Evolutionary conservation across 2,113 vertebrate species (phyloP).

Genomic region (Eretmochelys imbricata): DNA sequence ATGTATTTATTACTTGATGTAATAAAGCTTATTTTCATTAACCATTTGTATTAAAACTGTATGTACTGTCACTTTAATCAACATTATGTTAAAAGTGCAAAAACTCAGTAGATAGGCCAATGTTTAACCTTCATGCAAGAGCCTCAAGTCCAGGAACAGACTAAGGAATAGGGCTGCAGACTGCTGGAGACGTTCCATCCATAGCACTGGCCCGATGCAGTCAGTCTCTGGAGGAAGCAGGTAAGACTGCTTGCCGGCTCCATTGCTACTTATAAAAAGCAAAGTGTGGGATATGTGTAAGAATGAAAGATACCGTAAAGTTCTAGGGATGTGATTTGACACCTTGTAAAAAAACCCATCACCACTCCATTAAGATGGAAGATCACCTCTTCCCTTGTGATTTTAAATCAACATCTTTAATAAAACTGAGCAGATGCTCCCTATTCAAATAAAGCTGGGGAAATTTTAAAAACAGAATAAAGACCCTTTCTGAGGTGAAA

Average conservation of each 20-base stretch:
- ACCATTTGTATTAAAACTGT: constrained; percentile 70
- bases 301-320: not conserved
- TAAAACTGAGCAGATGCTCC: not conserved
- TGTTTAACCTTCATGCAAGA: not conserved
- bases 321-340: not conserved
- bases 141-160: not conserved
- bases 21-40: constrained; percentile 99
- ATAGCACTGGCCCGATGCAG: accelerated
- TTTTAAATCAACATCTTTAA: not conserved
- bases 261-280: not conserved
- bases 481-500: not conserved
- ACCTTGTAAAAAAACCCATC: not conserved
- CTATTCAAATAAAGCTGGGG: not conserved
- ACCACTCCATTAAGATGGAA: not conserved
- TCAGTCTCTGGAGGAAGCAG: accelerated
- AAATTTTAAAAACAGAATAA: not conserved
- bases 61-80: constrained; percentile 50
- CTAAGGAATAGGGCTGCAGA: not conserved
- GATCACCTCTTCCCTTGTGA: not conserved
- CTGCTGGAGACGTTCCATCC: not conserved
- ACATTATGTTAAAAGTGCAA: not conserved
- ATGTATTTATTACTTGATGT: constrained; percentile 99
- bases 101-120: not conserved
- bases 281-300: not conserved
- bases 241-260: not conserved